Conservation (phyloP, 2,113 vertebrate species). For the Megaceryle torquata region DNA sequence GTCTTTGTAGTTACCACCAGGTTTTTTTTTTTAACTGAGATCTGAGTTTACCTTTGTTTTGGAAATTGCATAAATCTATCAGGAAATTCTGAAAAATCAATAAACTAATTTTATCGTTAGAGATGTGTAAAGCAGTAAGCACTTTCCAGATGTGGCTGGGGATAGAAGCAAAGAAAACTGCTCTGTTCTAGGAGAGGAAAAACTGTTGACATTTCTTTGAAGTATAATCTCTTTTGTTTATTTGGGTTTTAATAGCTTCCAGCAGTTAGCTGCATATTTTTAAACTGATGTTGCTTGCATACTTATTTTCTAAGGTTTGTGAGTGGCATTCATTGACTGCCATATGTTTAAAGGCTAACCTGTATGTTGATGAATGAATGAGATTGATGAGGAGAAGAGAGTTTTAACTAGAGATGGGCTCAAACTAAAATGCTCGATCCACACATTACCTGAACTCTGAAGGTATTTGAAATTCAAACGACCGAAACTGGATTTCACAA, state of each 20-base stretch:
- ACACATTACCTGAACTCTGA: not conserved
- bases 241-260: conserved; percentile 85
- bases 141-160: conserved; percentile 86
- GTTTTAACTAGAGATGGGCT: conserved; percentile 29
- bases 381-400: conserved; percentile 38
- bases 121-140: conserved; percentile 83
- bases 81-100: conserved; percentile 83
- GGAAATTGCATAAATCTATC: conserved; percentile 84
- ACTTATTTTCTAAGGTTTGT: conserved; percentile 73
- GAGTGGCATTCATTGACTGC: conserved; percentile 76
- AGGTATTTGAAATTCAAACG: conserved; percentile 32
- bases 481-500: conserved; percentile 14
- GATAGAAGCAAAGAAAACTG: conserved; percentile 81
- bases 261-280: conserved; percentile 85
- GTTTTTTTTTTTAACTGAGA: conserved; percentile 42
- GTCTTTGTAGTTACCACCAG: conserved; percentile 68
- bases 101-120: conserved; percentile 87
- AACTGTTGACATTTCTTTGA: conserved; percentile 87
- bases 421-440: not conserved
- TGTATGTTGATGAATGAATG: conserved; percentile 61
- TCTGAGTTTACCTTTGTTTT: conserved; percentile 77
- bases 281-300: conserved; percentile 80
- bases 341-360: conserved; percentile 73
- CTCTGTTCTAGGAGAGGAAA: conserved; percentile 83
- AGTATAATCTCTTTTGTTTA: conserved; percentile 88